Base-by-base conservation (phyloP, 2,888 invertebrate genomes). In the Parochlus steinenii region DNA sequence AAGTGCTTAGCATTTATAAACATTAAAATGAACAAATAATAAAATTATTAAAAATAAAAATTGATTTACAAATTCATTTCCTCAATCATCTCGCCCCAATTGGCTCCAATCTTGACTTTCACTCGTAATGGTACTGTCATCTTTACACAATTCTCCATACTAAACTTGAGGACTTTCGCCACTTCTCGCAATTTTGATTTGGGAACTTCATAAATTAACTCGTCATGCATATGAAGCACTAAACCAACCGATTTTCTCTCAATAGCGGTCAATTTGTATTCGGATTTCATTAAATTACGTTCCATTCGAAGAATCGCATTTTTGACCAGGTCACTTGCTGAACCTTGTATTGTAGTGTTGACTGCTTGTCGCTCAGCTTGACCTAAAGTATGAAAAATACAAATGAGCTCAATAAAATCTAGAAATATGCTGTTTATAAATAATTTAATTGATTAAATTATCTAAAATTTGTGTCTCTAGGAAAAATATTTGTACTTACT, bases 351-450 rank as follows among this genome's bases (percentile, higher is more conserved):
- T 10, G 77, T 80, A 3, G 93, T 85, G 56, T 98, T 98, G 0
- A 98, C 71, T 10, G 93, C 92, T 64, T 95, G 93, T n/a, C 97
- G 68, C 58, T 92, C 90, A 1, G 89, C 83, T 63, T 87, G 74
- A 47, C 65, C 80, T 79, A 12, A 6, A 11, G 12, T 24, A 25
- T n/a, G 15, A 27, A 37, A 39, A 26, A 23, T 11, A 27, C n/a
- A 25, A 40, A 20, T 39, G 10, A 2, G 15, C 4, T n/a, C 3
- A 25, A 22, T 5, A n/a, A 24, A 19, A n/a, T 23, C 16, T 16
- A 36, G 24, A 32, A 38, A 41, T 28, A 28, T 31, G n/a, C n/a
- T n/a, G 26, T 35, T 29, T 3, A 38, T 7, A 33, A 24, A 7
- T 6, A 33, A 12, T 26, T 8, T 24, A 33, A 5, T 27, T 33